phyloP scores from a whole-genome alignment of 2,113 vertebrate species.

The Anhinga rufa region DNA sequence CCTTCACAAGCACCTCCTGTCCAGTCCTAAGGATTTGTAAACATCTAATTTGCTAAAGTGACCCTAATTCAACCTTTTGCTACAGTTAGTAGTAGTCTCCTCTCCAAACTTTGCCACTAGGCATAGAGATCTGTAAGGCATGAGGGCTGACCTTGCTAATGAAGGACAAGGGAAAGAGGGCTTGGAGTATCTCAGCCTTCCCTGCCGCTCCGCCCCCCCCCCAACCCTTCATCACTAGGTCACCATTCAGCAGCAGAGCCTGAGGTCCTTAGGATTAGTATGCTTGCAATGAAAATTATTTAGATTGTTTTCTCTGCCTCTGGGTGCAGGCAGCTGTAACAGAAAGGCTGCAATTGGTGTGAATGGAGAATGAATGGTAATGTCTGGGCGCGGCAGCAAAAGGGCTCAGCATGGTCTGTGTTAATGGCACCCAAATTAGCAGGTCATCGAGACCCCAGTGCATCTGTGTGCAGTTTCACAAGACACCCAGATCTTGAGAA shows the following conservation, averaged over 20 bases:
- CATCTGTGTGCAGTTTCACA: background rate
- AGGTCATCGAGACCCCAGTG: background rate
- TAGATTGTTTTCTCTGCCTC: background rate
- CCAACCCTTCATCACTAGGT: background rate
- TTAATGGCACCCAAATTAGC: background rate
- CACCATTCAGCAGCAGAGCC: background rate
- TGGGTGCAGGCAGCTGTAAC: background rate
- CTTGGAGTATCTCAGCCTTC: background rate
- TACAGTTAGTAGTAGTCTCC: background rate
- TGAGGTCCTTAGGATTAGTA: background rate
- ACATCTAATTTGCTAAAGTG: background rate
- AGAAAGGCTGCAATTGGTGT: background rate
- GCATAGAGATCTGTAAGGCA: background rate
- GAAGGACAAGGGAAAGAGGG: background rate
- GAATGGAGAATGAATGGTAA: background rate
- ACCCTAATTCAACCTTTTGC: background rate
- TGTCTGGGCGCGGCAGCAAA: background rate
- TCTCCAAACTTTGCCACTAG: background rate
- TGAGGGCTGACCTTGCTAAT: background rate
- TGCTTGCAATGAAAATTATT: background rate
- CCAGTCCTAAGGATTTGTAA: background rate
- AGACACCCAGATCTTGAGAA: background rate
- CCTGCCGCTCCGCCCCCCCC: background rate
- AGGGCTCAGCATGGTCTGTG: background rate
- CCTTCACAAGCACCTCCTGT: background rate